Evolutionary conservation across 2,888 invertebrate genomes (phyloP).

Genomic region (Oscheius sp.): DNA sequence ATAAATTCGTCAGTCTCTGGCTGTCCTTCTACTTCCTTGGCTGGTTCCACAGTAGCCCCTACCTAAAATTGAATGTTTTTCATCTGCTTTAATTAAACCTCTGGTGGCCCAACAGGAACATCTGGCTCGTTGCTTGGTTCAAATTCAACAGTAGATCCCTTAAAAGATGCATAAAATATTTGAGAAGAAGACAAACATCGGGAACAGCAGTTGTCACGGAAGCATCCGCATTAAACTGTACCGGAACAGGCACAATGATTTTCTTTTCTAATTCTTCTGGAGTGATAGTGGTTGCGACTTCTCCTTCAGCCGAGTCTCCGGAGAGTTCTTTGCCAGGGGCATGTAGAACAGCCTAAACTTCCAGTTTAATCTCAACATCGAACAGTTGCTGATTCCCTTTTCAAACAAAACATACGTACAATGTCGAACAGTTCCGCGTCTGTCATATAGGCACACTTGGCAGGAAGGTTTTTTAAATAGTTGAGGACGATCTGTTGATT

Average conservation of each 20-base stretch:
- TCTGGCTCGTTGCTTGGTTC: slow-evolving; percentile 21
- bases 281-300: neutral
- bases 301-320: neutral
- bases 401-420: slow-evolving; percentile 11
- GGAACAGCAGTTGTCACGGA: neutral
- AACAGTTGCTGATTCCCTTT: too few relatives aligned
- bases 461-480: slow-evolving; percentile 19
- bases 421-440: slow-evolving; percentile 7
- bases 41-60: slow-evolving; percentile 17
- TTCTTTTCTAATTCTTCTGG: neutral
- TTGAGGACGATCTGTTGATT: slow-evolving; percentile 8
- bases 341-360: slow-evolving; percentile 1
- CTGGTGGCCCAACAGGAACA: slow-evolving; percentile 16
- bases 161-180: neutral
- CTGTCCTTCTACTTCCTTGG: slow-evolving; percentile 15
- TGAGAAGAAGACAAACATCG: neutral
- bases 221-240: slow-evolving; percentile 7
- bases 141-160: slow-evolving; percentile 11
- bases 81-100: neutral
- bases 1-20: slow-evolving; percentile 20
- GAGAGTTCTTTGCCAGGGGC: neutral
- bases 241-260: neutral
- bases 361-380: neutral
- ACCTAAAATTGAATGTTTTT: neutral
- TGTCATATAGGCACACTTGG: slow-evolving; percentile 15